Evolutionary conservation across 64 coral and sea anemone genomes (phyloP), one percentile per base, ranked within the genome.

Genomic region (Pocillopora verrucosa): DNA sequence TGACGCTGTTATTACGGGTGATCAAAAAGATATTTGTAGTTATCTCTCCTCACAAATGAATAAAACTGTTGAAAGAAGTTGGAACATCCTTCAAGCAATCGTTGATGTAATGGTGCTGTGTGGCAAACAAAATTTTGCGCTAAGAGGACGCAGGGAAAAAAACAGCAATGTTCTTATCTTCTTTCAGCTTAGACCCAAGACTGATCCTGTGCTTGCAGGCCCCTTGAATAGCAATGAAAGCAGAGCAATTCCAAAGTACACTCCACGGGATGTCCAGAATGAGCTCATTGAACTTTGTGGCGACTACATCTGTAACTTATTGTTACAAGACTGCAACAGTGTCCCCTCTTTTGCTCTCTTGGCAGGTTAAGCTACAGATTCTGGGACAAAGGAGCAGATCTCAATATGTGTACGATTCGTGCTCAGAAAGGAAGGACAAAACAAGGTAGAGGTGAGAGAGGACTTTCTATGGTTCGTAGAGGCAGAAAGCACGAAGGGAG

Each of bases 401-500:
- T 75, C 73, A 34, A 75, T 75, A 13, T 75, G 73, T 90, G 92
- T 90, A 75, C 87, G 79, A 74, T 89, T 94, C 89, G 78, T 84
- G 77, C 78, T 89, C 87, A 78, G 78, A 75, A 94, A 94, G 82
- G 85, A 88, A 86, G 80, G 87, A 69, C 80, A 94, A 79, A 90
- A 76, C 80, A 89, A 80, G 65, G 77, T 93, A 69, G 78, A 93
- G 85, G 91, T 89, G 76, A 80, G 83, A 62, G 91, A 93, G 79
- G 63, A 81, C 69, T 93, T 93, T 93, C 84, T 93, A 80, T 86
- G 86, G 75, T 88, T 93, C 82, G 77, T 93, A 82, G 76, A 80
- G 63, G 85, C 86, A 83, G 92, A 93, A 88, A 93, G 86, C 77
- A 93, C 85, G 89, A 93, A 74, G 73, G 86, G 76, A 89, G 86